A percentile compares a stretch with the other conserved stretches of the same genome.
These are phyloP conservation scores for Riparia riparia DNA, from an alignment of 2,113 vertebrate genomes.

Conservation along the genomic window DNA sequence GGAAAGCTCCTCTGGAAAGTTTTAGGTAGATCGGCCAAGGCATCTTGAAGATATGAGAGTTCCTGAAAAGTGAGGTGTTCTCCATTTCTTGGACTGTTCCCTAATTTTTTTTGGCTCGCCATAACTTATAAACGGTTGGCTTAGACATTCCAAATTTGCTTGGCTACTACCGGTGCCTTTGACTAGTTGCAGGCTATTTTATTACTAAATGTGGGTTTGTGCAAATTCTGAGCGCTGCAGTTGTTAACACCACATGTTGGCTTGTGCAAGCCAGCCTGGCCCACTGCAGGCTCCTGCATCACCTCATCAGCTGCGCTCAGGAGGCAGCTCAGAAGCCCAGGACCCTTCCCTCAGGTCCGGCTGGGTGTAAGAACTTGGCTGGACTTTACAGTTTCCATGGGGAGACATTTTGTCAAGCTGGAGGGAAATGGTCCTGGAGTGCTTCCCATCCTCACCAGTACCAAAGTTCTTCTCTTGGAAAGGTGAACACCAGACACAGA, in stretches of 20 bases:
- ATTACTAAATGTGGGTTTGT: conserved; percentile 35
- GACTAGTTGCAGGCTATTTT: conserved; percentile 61
- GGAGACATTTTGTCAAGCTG: background rate
- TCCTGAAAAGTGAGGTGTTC: conserved; percentile 64
- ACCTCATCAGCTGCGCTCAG: conserved; percentile 21
- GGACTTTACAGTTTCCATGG: background rate
- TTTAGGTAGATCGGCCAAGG: conserved; percentile 38
- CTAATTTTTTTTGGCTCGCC: conserved; percentile 60
- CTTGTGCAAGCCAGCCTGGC: background rate
- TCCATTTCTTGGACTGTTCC: conserved; percentile 53
- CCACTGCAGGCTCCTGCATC: background rate
- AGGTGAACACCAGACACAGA: background rate
- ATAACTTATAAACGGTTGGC: conserved; percentile 45
- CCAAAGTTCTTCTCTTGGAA: background rate
- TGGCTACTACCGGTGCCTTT: conserved; percentile 51
- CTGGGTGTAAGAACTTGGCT: background rate
- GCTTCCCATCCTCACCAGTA: background rate
- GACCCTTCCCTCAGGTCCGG: background rate
- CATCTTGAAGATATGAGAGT: conserved; percentile 61
- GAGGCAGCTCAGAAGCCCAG: background rate
- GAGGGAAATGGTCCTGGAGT: background rate
- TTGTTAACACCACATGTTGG: conserved; percentile 33
- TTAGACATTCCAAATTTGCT: conserved; percentile 47
- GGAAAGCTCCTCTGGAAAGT: conserved; percentile 66
- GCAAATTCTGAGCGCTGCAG: background rate